A percentile compares a stretch with the other conserved stretches of the same genome.
phyloP scores from a whole-genome alignment of 2,888 invertebrate species.

The Spisula subtruncata region DNA sequence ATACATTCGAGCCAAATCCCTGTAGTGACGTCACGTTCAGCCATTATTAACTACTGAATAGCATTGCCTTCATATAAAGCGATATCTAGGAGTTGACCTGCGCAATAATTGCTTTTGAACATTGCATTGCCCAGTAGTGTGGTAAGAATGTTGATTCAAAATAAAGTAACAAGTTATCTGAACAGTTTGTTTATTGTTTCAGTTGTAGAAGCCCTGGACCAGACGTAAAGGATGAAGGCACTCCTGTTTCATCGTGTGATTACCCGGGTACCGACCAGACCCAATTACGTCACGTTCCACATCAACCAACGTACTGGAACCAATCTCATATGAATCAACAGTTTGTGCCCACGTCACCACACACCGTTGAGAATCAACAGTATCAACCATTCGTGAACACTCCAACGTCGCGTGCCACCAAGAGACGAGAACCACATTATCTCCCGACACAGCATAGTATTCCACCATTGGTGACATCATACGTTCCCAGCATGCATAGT shows the following conservation, averaged over 20 bases:
- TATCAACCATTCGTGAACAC: neutral
- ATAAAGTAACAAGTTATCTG: too few species aligned
- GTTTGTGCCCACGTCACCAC: neutral
- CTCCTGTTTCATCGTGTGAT: neutral
- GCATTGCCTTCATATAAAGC: too few species aligned
- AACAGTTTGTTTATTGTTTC: neutral
- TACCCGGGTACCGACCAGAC: neutral
- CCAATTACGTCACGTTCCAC: neutral
- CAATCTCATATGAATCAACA: neutral
- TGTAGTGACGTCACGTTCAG: too few species aligned
- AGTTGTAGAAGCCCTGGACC: neutral
- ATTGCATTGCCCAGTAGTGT: too few species aligned
- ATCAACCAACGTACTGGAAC: neutral
- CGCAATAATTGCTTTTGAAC: too few species aligned
- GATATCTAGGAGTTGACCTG: too few species aligned
- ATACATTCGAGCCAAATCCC: too few species aligned
- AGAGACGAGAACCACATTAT: neutral
- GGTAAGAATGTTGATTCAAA: too few species aligned
- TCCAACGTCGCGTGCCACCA: neutral
- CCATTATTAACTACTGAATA: too few species aligned
- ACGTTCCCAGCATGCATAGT: conserved; percentile 28
- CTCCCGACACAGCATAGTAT: neutral
- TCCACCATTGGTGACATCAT: neutral
- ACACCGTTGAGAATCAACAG: neutral
- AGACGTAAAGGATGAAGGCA: neutral